Conservation (phyloP, 2,888 invertebrate genomes). For the Xestia ashworthii region DNA sequence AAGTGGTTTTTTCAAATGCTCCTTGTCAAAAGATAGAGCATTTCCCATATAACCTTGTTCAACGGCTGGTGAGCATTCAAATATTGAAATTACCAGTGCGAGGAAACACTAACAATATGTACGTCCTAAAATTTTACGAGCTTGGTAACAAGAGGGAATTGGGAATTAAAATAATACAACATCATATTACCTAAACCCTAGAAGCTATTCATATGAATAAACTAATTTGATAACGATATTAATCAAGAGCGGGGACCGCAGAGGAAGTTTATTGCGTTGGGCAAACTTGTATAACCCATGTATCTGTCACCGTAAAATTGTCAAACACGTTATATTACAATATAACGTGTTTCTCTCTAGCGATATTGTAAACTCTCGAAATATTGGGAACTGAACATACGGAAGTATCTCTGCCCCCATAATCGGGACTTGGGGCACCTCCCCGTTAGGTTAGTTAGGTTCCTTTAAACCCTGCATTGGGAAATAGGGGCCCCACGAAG, state of each 20-base stretch:
- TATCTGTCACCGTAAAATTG: no score
- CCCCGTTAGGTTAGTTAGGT: no score
- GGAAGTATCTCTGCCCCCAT: no score
- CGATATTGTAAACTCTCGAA: no score
- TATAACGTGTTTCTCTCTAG: no score
- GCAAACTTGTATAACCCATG: constrained; percentile 69
- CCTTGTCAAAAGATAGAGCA: background rate
- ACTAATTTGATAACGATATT: constrained; percentile 69
- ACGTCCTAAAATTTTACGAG: background rate
- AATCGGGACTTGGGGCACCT: no score
- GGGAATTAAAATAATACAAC: constrained; percentile 23
- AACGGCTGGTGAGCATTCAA: background rate
- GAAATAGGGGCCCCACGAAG: no score
- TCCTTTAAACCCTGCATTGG: no score
- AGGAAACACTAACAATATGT: background rate
- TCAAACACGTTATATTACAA: no score
- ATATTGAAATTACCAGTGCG: background rate
- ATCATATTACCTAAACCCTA: constrained; percentile 24
- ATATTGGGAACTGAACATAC: no score
- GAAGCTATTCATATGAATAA: constrained; percentile 41
- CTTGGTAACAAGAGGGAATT: constrained; percentile 21
- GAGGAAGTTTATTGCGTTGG: constrained; percentile 70
- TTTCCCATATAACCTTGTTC: background rate
- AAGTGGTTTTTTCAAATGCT: background rate
- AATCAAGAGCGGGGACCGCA: constrained; percentile 66